Conservation (phyloP, 2,797 vertebrate genomes). For the Chaunax sp. region DNA sequence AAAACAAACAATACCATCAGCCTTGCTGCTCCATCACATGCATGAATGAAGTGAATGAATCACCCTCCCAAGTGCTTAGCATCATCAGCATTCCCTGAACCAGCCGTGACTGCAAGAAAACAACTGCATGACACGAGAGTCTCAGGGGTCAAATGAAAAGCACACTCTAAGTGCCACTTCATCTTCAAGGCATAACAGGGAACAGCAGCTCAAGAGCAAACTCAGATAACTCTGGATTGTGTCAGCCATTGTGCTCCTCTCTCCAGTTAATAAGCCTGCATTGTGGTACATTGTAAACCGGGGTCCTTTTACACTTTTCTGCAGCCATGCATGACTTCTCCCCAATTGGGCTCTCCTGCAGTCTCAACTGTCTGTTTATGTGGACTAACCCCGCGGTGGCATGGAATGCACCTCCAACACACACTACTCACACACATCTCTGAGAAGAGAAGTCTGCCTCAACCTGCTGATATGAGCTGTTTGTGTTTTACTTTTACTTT, state of each 20-base stretch:
- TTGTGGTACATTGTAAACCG: slow-evolving; percentile 51
- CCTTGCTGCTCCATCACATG: slow-evolving; percentile 21
- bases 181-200: slow-evolving; percentile 72
- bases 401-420: slow-evolving; percentile 69
- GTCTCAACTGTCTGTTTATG: slow-evolving; percentile 66
- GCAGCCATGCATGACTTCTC: slow-evolving; percentile 67
- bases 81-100: slow-evolving; percentile 68
- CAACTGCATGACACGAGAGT: slow-evolving; percentile 63
- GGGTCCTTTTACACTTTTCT: slow-evolving; percentile 56
- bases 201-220: slow-evolving; percentile 62
- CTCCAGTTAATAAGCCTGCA: slow-evolving; percentile 31
- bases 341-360: slow-evolving; percentile 62
- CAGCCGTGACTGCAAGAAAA: slow-evolving; percentile 57
- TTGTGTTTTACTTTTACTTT: slow-evolving; percentile 68
- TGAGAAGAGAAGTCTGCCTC: slow-evolving; percentile 68
- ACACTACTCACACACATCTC: slow-evolving; percentile 58
- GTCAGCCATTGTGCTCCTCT: slow-evolving; percentile 54
- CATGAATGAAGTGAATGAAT: slow-evolving; percentile 47
- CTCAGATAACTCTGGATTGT: slow-evolving; percentile 40
- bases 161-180: slow-evolving; percentile 74
- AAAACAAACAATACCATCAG: slow-evolving; percentile 59
- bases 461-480: slow-evolving; percentile 77
- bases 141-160: slow-evolving; percentile 76
- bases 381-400: slow-evolving; percentile 67
- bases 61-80: slow-evolving; percentile 61